A percentile compares a stretch with the other conserved stretches of the same genome.
phyloP scores from a whole-genome alignment of 1,140 invertebrate genomes.

The Formica selysi region DNA sequence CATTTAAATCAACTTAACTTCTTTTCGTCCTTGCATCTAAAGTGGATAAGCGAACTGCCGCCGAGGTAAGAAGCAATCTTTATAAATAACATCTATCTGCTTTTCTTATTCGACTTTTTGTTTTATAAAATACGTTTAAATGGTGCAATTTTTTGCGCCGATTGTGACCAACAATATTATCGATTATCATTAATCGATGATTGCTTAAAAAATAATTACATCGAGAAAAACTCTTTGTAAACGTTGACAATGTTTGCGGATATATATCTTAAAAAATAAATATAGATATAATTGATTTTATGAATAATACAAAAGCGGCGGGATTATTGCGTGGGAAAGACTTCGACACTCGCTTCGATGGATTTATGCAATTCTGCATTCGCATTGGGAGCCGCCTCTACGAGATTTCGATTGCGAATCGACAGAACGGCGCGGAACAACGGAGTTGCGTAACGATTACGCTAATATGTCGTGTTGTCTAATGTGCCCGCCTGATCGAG shows the following conservation, averaged over 20 bases:
- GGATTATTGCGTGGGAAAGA: conserved; percentile 3
- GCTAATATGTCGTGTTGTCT: conserved; percentile 67
- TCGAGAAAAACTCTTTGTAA: not conserved
- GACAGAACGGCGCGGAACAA: conserved; percentile 47
- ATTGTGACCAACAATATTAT: not conserved
- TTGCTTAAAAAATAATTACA: conserved; percentile 31
- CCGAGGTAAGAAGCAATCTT: not conserved
- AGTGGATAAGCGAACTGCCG: conserved; percentile 43
- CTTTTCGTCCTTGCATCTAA: conserved; percentile 43
- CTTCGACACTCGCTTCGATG: conserved; percentile 29
- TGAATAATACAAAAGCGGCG: not conserved
- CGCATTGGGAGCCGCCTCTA: conserved; percentile 19
- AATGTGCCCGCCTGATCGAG: conserved; percentile 50
- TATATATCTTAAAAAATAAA: not conserved
- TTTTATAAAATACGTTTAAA: not conserved
- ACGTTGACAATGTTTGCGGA: not conserved
- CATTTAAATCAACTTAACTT: conserved; percentile 55
- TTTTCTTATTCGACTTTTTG: conserved; percentile 20
- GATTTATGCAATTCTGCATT: conserved; percentile 49
- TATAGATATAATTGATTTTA: conserved; percentile 28
- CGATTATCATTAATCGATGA: conserved; percentile 14
- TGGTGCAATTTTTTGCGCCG: not conserved
- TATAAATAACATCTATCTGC: conserved; percentile 16
- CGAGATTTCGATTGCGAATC: conserved; percentile 59
- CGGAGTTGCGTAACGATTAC: conserved; percentile 69